These are phyloP conservation scores for Anguilla marmorata DNA, from an alignment of 2,797 vertebrate genomes.

Conservation along the genomic window DNA sequence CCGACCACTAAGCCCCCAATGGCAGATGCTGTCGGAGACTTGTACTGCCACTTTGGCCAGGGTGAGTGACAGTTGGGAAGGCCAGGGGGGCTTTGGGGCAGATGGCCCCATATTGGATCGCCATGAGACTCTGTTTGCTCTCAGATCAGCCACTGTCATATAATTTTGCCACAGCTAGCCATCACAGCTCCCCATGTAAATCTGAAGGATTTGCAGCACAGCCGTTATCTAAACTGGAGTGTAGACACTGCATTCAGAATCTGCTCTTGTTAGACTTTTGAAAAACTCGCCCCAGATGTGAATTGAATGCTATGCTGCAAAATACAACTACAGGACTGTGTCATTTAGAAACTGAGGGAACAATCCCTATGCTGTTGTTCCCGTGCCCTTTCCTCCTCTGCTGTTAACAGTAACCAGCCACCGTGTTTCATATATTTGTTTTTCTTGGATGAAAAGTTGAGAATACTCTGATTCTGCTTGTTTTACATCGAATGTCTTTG, in stretches of 20 bases:
- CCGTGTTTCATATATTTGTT: background rate
- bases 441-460: background rate
- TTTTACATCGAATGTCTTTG: background rate
- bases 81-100: background rate
- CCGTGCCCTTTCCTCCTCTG: background rate
- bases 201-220: background rate
- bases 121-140: background rate
- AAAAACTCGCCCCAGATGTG: background rate
- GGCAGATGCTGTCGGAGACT: slow-evolving; percentile 2
- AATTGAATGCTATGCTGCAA: background rate
- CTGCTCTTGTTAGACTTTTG: background rate
- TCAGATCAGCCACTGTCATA: background rate
- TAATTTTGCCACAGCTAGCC: background rate
- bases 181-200: background rate
- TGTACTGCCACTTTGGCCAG: background rate
- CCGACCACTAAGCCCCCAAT: slow-evolving; percentile 6
- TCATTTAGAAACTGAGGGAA: background rate
- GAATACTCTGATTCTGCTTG: background rate
- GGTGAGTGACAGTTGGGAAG: background rate
- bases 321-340: background rate
- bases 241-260: background rate
- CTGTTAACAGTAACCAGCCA: background rate
- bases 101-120: background rate
- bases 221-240: background rate
- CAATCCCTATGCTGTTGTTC: background rate